phyloP scores from a whole-genome alignment of 2,797 vertebrate genomes.

The Phylloscopus collybita region DNA sequence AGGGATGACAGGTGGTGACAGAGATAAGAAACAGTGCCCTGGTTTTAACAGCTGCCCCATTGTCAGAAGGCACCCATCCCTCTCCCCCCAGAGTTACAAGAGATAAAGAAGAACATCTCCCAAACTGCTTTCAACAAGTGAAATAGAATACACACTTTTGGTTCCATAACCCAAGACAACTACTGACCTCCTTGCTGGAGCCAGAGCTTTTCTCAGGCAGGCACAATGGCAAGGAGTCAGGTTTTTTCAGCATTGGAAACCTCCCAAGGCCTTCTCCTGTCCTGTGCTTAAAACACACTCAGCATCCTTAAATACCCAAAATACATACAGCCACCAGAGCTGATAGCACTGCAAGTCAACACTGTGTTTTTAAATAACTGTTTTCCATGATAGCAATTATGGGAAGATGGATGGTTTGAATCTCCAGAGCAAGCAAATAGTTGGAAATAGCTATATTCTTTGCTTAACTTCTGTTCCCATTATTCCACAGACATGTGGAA shows the following conservation, averaged over 20 bases:
- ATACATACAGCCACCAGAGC: background rate
- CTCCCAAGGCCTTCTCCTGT: background rate
- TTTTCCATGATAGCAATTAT: conserved; percentile 14
- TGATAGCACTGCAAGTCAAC: background rate
- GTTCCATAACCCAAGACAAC: too few species aligned
- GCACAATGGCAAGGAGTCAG: background rate
- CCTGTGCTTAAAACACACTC: background rate
- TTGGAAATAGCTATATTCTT: background rate
- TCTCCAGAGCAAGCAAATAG: background rate
- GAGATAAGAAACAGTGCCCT: too few species aligned
- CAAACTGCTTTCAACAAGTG: too few species aligned
- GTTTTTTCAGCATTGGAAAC: background rate
- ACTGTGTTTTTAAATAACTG: conserved; percentile 14
- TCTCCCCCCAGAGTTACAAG: too few species aligned
- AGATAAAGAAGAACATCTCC: too few species aligned
- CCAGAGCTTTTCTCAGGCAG: background rate
- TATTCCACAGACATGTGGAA: conserved; percentile 16
- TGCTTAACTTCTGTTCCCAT: conserved; percentile 33
- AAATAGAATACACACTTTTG: too few species aligned
- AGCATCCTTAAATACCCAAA: background rate
- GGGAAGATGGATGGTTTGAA: conserved; percentile 31
- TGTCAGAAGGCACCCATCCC: too few species aligned
- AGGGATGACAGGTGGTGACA: too few species aligned
- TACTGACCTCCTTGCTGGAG: background rate
- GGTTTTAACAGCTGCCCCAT: too few species aligned